Evolutionary conservation across 2,888 invertebrate genomes (phyloP), one percentile per base, ranked within the genome.

Genomic region (Apodemia mormo): DNA sequence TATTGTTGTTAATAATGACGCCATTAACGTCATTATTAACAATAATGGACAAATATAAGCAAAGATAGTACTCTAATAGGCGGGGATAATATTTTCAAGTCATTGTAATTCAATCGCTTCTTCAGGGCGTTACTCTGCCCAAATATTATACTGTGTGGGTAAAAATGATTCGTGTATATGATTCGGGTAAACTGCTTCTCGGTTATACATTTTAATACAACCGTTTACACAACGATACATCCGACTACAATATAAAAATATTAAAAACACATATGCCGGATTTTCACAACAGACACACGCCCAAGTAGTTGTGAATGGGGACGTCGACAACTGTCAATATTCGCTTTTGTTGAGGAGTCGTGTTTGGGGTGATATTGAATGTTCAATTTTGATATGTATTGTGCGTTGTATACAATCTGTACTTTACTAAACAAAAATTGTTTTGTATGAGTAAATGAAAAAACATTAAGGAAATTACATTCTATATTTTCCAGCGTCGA

Each of bases 321-420:
- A 58, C 58, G 58, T 30, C 30, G 58, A 10, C 45, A 58, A 30
- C 58, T 58, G 58, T 58, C 58, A 58, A 58, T 58, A 58, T 30
- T 58, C 30, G 30, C 30, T 29, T 58, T 58, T 58, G 56, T 58
- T 29, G 29, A 56, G 29, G 56, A 22, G 9, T 58, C 9, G 29
- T 22, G 56, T 58, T 58, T 22, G 29, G 8, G 22, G 56, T 3
- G 30, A 58, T 58, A 58, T 58, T 58, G 30, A 58, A 58, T 58
- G 29, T 40, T 56, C 29, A 29, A 22, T 9, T 58, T 10, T 30
- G 58, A 58, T 58, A 58, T 58, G 58, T 58, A 30, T 30, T 9
- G 58, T 10, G 10, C 9, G 29, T 58, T 58, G 30, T 58, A 29
- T 30, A 58, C 30, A 58, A 58, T 29, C 1, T 6, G 9, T 9